Evolutionary conservation across 2,113 vertebrate genomes (phyloP).

Genomic region (Mugil cephalus): DNA sequence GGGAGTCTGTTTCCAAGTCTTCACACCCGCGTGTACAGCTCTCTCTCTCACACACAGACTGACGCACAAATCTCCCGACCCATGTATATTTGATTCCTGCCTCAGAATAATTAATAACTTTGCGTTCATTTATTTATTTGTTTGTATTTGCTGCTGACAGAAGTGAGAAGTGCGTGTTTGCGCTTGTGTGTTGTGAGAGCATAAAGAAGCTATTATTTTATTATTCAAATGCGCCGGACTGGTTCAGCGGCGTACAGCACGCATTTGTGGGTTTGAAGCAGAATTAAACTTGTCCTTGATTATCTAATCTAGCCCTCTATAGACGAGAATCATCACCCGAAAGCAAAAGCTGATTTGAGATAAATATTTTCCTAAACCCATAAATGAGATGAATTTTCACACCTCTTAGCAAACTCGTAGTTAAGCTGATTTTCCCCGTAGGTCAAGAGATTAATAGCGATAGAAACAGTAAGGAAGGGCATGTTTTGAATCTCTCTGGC

Average conservation of each 20-base stretch:
- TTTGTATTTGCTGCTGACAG: slow-evolving; percentile 78
- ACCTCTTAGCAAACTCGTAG: not conserved
- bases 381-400: not conserved
- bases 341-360: not conserved
- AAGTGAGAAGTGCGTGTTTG: slow-evolving; percentile 47
- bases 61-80: slow-evolving; percentile 62
- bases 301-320: not conserved
- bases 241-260: not conserved
- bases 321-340: not conserved
- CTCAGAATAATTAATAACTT: slow-evolving; percentile 79
- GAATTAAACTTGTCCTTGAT: not conserved
- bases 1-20: slow-evolving; percentile 59
- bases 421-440: slow-evolving; percentile 5
- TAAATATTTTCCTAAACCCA: not conserved
- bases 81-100: slow-evolving; percentile 79
- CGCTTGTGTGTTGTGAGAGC: slow-evolving; percentile 14
- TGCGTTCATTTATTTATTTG: slow-evolving; percentile 82
- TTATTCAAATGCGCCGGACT: slow-evolving; percentile 42
- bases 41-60: slow-evolving; percentile 17
- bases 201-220: slow-evolving; percentile 36
- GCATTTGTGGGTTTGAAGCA: not conserved
- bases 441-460: slow-evolving; percentile 7
- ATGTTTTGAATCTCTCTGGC: not conserved
- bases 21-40: slow-evolving; percentile 28
- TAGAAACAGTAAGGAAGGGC: not conserved